These are phyloP conservation scores for Phymanthus crucifer DNA, from an alignment of 92 coral and sea anemone species.

Conservation along the genomic window DNA sequence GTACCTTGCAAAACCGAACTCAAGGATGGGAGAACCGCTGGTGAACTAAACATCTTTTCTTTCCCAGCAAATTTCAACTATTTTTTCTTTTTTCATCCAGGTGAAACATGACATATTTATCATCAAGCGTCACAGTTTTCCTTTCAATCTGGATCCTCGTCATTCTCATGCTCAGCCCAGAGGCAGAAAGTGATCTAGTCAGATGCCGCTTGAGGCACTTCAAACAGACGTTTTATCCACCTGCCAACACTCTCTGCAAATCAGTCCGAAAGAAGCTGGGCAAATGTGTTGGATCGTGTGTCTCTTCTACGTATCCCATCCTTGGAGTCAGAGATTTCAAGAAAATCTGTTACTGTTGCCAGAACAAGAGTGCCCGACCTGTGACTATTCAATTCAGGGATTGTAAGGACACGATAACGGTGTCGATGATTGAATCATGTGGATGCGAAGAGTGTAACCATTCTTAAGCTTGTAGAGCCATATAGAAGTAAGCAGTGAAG, in stretches of 20 bases:
- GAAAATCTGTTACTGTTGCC: slow-evolving; percentile 42
- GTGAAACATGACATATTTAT: slow-evolving; percentile 5
- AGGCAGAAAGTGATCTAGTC: slow-evolving; percentile 11
- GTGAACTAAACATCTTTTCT: not conserved
- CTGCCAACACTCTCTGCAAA: slow-evolving; percentile 44
- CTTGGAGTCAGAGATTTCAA: slow-evolving; percentile 22
- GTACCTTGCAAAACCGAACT: no score
- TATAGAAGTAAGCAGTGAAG: no score
- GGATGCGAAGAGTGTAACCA: slow-evolving; percentile 25
- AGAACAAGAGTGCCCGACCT: slow-evolving; percentile 4
- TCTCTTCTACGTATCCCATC: slow-evolving; percentile 55
- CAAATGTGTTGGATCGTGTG: slow-evolving; percentile 61
- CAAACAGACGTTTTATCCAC: slow-evolving; percentile 40
- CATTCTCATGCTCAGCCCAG: slow-evolving; percentile 2
- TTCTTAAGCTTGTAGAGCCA: no score
- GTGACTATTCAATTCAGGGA: slow-evolving; percentile 12
- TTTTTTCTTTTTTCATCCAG: slow-evolving; percentile 1
- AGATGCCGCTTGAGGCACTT: slow-evolving; percentile 35
- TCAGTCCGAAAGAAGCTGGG: slow-evolving; percentile 31
- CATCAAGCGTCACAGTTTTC: not conserved
- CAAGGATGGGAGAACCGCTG: no score
- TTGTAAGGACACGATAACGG: slow-evolving; percentile 27
- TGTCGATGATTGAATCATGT: slow-evolving; percentile 25
- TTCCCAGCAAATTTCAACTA: not conserved
- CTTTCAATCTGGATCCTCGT: not conserved